phyloP scores from a whole-genome alignment of 1,140 invertebrate species.

The Pachypsylla venusta region DNA sequence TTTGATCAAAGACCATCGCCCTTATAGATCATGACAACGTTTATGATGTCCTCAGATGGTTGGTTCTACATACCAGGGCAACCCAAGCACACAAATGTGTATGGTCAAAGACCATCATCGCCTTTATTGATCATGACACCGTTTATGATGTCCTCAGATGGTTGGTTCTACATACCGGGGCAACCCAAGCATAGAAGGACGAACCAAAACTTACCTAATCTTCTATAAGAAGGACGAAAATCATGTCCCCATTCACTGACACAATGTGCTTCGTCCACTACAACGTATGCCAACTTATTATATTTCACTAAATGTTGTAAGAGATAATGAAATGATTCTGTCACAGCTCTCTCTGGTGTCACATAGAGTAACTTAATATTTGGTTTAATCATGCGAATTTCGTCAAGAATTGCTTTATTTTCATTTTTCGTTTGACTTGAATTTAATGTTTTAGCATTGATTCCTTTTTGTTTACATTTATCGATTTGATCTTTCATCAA shows the following conservation, averaged over 20 bases:
- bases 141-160: too few species aligned
- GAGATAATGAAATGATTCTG: constrained; percentile 36
- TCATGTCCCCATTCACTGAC: constrained; percentile 97
- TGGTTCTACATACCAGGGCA: too few species aligned
- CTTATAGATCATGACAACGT: too few species aligned
- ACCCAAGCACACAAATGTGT: too few species aligned
- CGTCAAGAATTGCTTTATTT: constrained; percentile 52
- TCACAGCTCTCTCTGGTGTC: constrained; percentile 80
- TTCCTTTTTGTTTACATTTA: constrained; percentile 42
- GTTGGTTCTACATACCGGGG: too few species aligned
- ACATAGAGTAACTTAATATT: constrained; percentile 73
- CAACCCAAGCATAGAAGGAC: too few species aligned
- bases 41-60: too few species aligned
- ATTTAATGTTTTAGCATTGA: constrained; percentile 70
- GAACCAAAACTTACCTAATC: constrained; percentile 52
- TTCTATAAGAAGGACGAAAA: constrained; percentile 88
- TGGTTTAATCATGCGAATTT: constrained; percentile 51
- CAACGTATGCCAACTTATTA: constrained; percentile 41
- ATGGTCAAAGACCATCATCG: too few species aligned
- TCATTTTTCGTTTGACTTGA: constrained; percentile 51
- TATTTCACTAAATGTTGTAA: constrained; percentile 33
- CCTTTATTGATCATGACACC: too few species aligned
- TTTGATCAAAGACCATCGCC: too few species aligned
- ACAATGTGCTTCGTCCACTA: constrained; percentile 94
- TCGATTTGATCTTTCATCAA: constrained; percentile 47